Evolutionary conservation across 2,797 vertebrate species (phyloP).

Genomic region (Lagocephalus sceleratus): DNA sequence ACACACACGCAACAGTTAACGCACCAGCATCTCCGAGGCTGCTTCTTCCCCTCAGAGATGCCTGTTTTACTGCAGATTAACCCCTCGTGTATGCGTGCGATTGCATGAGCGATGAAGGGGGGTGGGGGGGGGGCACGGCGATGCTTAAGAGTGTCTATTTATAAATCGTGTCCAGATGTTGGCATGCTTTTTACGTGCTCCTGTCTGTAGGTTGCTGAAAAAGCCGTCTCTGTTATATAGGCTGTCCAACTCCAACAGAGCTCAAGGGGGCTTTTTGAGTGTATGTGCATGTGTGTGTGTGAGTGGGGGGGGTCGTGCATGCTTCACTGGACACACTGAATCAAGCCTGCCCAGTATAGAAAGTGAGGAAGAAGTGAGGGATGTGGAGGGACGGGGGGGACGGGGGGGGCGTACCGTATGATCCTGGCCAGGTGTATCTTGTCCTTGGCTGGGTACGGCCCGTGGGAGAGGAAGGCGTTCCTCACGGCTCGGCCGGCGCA

Average conservation of each 20-base stretch:
- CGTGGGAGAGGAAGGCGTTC: slow-evolving; percentile 89
- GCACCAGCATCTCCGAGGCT: slow-evolving; percentile 10
- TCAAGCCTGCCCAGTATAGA: slow-evolving; percentile 20
- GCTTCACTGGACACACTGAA: slow-evolving; percentile 45
- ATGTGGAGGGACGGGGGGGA: slow-evolving; percentile 4
- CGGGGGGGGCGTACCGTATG: slow-evolving; percentile 70
- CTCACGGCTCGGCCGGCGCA: slow-evolving; percentile 90
- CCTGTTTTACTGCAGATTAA: neutral
- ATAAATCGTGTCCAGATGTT: slow-evolving; percentile 39
- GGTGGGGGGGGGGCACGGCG: no score
- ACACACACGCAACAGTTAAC: slow-evolving; percentile 10
- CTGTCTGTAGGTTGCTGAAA: slow-evolving; percentile 3
- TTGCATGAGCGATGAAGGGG: neutral
- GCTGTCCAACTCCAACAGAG: slow-evolving; percentile 26
- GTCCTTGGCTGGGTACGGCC: slow-evolving; percentile 92
- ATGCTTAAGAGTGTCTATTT: slow-evolving; percentile 23
- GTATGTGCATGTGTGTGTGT: no score
- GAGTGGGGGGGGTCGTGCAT: slow-evolving; percentile 14
- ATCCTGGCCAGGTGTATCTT: slow-evolving; percentile 92
- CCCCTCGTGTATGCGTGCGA: slow-evolving; percentile 9
- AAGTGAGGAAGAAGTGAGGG: neutral
- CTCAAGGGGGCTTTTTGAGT: slow-evolving; percentile 28
- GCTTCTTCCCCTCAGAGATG: slow-evolving; percentile 15
- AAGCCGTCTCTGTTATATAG: slow-evolving; percentile 17
- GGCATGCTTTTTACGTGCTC: slow-evolving; percentile 18